Percentiles rank a stretch among this genome's conserved stretches.
Conservation (phyloP, 2,113 vertebrate genomes). For the Percina caprodes region DNA sequence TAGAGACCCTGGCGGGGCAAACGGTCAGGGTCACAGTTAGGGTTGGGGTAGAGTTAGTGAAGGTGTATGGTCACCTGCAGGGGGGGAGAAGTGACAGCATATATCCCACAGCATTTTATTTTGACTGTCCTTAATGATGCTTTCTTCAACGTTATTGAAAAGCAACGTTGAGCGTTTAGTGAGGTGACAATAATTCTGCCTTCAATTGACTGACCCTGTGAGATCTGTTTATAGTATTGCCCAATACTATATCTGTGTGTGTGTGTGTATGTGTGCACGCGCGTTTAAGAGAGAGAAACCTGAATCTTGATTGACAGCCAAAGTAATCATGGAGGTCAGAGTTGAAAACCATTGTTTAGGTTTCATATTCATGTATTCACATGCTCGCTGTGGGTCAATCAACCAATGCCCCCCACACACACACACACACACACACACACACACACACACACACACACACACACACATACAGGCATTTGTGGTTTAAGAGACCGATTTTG, state of each 20-base stretch:
- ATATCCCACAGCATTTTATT: neutral
- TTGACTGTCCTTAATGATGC: neutral
- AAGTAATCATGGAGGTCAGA: slow-evolving; percentile 41
- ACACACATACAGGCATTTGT: neutral
- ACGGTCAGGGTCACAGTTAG: slow-evolving; percentile 20
- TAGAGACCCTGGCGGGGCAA: slow-evolving; percentile 12
- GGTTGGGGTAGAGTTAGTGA: neutral
- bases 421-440: slow-evolving; percentile 1
- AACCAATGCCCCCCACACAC: neutral
- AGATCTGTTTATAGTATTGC: slow-evolving; percentile 32
- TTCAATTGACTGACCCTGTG: slow-evolving; percentile 37
- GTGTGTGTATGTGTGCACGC: slow-evolving; percentile 12
- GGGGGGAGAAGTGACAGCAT: neutral
- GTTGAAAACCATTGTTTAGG: slow-evolving; percentile 19
- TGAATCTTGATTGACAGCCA: slow-evolving; percentile 34
- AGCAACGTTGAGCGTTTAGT: neutral
- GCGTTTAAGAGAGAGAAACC: neutral
- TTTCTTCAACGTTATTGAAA: slow-evolving; percentile 10
- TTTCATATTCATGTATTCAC: slow-evolving; percentile 36
- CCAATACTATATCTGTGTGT: slow-evolving; percentile 30
- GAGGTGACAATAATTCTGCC: slow-evolving; percentile 21
- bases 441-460: neutral
- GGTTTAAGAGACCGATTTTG: too few species aligned
- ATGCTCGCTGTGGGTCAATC: neutral
- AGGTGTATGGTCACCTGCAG: slow-evolving; percentile 22